Evolutionary conservation across 2,888 invertebrate species (phyloP).

Genomic region (Netelia virgata): DNA sequence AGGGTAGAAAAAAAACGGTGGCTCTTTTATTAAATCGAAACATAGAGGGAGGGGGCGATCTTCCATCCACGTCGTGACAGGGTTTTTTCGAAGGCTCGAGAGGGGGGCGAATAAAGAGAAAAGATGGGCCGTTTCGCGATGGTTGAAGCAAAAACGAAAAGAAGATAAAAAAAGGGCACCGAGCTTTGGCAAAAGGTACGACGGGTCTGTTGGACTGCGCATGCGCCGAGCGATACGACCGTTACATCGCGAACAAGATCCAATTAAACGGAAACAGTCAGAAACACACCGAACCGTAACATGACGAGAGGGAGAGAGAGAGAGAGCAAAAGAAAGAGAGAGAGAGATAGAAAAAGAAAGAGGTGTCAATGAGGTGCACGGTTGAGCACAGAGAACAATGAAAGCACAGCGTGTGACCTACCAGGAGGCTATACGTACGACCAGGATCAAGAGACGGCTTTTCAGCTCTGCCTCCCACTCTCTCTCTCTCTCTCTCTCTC

Average conservation of each 20-base stretch:
- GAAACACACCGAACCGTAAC: slow-evolving; percentile 26
- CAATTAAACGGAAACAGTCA: slow-evolving; percentile 63
- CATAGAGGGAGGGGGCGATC: slow-evolving; percentile 1
- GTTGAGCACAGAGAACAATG: slow-evolving; percentile 59
- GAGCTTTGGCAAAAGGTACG: slow-evolving; percentile 28
- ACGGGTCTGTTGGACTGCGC: slow-evolving; percentile 18
- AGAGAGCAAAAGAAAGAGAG: slow-evolving; percentile 24
- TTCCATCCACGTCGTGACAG: slow-evolving; percentile 39
- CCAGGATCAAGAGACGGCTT: slow-evolving; percentile 12
- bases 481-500: no score
- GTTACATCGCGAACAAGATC: slow-evolving; percentile 68
- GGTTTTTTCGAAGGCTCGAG: slow-evolving; percentile 42
- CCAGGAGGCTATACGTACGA: slow-evolving; percentile 29
- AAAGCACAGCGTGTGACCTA: slow-evolving; percentile 58
- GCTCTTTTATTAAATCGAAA: slow-evolving; percentile 50
- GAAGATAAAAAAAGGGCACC: background rate
- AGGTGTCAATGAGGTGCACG: slow-evolving; percentile 61
- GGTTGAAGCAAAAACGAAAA: background rate
- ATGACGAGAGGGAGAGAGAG: slow-evolving; percentile 35
- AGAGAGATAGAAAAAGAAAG: slow-evolving; percentile 22
- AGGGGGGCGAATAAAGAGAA: slow-evolving; percentile 18
- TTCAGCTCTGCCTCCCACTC: background rate
- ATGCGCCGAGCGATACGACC: slow-evolving; percentile 54
- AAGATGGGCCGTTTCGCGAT: slow-evolving; percentile 13
- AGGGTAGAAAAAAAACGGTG: slow-evolving; percentile 1